These are phyloP conservation scores for Acrocephalus kingi DNA, from an alignment of 2,113 vertebrate genomes.

Conservation along the genomic window DNA sequence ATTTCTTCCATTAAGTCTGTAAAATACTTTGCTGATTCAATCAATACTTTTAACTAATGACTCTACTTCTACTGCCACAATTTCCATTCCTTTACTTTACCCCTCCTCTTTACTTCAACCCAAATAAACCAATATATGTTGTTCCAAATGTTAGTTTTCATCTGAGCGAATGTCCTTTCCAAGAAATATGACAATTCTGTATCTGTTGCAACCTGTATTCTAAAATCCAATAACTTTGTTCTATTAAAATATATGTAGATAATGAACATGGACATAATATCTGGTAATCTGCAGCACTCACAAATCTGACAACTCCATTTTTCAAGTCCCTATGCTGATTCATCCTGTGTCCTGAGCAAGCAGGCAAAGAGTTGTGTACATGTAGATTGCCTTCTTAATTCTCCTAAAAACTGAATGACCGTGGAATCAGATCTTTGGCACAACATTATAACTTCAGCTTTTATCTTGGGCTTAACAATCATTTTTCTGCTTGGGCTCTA, in stretches of 20 bases:
- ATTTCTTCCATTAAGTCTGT: neutral
- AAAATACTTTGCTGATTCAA: neutral
- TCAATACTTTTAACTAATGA: neutral
- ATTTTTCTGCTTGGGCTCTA: neutral
- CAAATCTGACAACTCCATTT: neutral
- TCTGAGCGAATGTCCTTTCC: neutral
- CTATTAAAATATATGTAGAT: neutral
- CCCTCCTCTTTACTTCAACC: neutral
- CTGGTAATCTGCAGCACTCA: neutral
- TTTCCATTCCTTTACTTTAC: neutral
- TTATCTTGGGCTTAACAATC: neutral
- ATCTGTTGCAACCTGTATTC: neutral
- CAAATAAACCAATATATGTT: neutral
- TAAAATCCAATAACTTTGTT: neutral
- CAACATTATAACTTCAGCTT: neutral
- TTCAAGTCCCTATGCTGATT: neutral
- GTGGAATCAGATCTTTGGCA: neutral
- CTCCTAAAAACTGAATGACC: neutral
- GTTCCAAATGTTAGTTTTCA: neutral
- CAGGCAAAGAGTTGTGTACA: neutral
- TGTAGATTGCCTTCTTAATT: neutral
- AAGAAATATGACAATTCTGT: neutral
- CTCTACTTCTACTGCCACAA: accelerated
- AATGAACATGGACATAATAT: neutral
- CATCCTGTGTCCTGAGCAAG: neutral